A percentile compares a stretch with the other conserved stretches of the same genome.
These are phyloP conservation scores for Rhinopithecus roxellana DNA, from an alignment of 2,113 vertebrate species.

Conservation along the genomic window DNA sequence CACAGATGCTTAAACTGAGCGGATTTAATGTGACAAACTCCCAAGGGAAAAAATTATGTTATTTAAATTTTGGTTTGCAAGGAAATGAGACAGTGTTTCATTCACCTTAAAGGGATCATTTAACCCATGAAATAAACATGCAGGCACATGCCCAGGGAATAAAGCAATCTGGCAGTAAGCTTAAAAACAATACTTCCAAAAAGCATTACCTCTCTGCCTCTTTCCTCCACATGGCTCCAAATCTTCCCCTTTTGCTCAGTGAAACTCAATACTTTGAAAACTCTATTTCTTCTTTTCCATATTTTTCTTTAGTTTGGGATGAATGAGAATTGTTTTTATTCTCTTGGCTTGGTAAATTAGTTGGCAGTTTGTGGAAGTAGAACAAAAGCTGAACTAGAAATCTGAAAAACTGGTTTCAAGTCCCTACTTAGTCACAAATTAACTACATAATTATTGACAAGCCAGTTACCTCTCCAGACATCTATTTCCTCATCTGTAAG, in stretches of 20 bases:
- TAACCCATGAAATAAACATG: conserved; percentile 52
- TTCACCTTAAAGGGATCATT: conserved; percentile 39
- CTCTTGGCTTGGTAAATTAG: neutral
- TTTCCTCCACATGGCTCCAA: conserved; percentile 35
- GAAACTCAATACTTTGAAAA: conserved; percentile 58
- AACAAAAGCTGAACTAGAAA: neutral
- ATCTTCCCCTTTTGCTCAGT: conserved; percentile 23
- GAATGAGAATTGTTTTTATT: conserved; percentile 52
- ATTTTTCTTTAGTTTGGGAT: neutral
- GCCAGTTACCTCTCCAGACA: neutral
- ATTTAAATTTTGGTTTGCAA: conserved; percentile 30
- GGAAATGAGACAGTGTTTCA: conserved; percentile 56
- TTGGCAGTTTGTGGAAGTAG: neutral
- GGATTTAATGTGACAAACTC: conserved; percentile 6
- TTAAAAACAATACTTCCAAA: conserved; percentile 33
- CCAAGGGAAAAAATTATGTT: neutral
- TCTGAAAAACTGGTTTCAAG: conserved; percentile 12
- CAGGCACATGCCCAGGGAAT: conserved; percentile 12
- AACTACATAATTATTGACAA: conserved; percentile 37
- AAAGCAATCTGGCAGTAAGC: neutral
- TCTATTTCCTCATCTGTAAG: neutral
- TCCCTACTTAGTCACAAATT: conserved; percentile 5
- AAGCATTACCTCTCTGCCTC: neutral
- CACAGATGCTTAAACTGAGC: conserved; percentile 21
- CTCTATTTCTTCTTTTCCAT: conserved; percentile 29